Percentiles rank a stretch among this genome's conserved stretches.
Evolutionary conservation across 1,140 invertebrate species (phyloP).

Genomic region (Nasonia giraulti): DNA sequence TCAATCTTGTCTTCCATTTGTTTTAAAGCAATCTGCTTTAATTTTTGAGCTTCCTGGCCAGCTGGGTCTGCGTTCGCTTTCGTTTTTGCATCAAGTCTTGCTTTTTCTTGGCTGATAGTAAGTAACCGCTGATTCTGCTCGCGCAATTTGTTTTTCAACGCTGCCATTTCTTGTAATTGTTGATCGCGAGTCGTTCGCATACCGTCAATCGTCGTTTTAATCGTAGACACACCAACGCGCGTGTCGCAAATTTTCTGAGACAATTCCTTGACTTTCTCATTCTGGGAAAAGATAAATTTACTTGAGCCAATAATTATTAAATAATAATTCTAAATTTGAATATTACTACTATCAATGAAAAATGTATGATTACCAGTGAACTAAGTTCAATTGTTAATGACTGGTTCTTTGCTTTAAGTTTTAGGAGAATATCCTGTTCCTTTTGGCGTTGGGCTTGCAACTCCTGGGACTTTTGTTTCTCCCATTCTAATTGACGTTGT

Average conservation of each 20-base stretch:
- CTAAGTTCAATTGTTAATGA: slow-evolving; percentile 88
- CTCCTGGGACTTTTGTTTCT: slow-evolving; percentile 92
- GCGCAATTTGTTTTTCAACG: slow-evolving; percentile 88
- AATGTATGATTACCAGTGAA: slow-evolving; percentile 75
- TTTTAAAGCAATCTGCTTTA: slow-evolving; percentile 89
- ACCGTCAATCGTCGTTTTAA: slow-evolving; percentile 96
- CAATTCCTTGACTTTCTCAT: slow-evolving; percentile 90
- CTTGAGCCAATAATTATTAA: slow-evolving; percentile 23
- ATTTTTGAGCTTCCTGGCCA: slow-evolving; percentile 79
- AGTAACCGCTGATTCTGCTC: slow-evolving; percentile 89
- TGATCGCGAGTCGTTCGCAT: slow-evolving; percentile 94
- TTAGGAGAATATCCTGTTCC: slow-evolving; percentile 91
- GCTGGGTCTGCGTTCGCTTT: slow-evolving; percentile 75
- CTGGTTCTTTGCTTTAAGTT: slow-evolving; percentile 93
- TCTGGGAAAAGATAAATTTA: slow-evolving; percentile 68
- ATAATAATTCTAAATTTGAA: background rate
- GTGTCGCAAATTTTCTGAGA: slow-evolving; percentile 92
- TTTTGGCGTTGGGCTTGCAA: slow-evolving; percentile 88
- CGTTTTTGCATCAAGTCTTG: slow-evolving; percentile 86
- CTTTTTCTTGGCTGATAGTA: slow-evolving; percentile 88
- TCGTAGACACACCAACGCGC: slow-evolving; percentile 89
- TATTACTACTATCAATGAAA: slow-evolving; percentile 15
- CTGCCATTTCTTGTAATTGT: slow-evolving; percentile 91
- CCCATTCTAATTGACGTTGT: slow-evolving; percentile 96
- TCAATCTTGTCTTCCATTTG: slow-evolving; percentile 86